A percentile compares a stretch with the other conserved stretches of the same genome.
These are phyloP conservation scores for Petrocephalus schoutedeni DNA, from an alignment of 2,797 vertebrate species.

Conservation along the genomic window DNA sequence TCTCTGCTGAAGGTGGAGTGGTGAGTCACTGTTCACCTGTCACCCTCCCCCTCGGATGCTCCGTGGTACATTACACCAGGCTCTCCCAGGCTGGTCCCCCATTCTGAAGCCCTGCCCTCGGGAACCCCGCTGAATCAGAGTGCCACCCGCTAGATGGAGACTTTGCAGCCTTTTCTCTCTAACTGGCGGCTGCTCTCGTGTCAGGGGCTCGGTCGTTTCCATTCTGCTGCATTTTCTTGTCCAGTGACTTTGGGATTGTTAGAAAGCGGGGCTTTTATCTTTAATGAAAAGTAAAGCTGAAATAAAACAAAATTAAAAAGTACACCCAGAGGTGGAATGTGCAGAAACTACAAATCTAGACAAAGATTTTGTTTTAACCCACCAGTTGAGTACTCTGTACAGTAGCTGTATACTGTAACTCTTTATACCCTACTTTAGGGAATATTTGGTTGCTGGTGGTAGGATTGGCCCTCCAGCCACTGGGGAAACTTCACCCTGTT, in stretches of 20 bases:
- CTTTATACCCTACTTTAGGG: not conserved
- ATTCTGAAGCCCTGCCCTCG: not conserved
- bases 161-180: not conserved
- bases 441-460: no score
- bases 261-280: not conserved
- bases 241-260: no score
- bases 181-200: not conserved
- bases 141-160: not conserved
- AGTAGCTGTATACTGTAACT: not conserved
- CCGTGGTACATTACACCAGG: not conserved
- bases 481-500: no score
- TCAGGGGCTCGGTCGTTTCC: not conserved
- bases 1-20: not conserved
- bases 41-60: not conserved
- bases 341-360: not conserved
- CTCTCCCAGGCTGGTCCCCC: not conserved
- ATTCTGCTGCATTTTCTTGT: not conserved
- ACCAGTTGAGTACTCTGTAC: not conserved
- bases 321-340: not conserved
- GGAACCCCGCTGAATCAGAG: not conserved
- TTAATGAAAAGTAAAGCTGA: not conserved
- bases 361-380: not conserved
- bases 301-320: not conserved
- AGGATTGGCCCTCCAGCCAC: no score
- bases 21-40: slow-evolving; percentile 11